These are phyloP conservation scores for Nyctibius grandis DNA, from an alignment of 2,797 vertebrate species.

Conservation along the genomic window DNA sequence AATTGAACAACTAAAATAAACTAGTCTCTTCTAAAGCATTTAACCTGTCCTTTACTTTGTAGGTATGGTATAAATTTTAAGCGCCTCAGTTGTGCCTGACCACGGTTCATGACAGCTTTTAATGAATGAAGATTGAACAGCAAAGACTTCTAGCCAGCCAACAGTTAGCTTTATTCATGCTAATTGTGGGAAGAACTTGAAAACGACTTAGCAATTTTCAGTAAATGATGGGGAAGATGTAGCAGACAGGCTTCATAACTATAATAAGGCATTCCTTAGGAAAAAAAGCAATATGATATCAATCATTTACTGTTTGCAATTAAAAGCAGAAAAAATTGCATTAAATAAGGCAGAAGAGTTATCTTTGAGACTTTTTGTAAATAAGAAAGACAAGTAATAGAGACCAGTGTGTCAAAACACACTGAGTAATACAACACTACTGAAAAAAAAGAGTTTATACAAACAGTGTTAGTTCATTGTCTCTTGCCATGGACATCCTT, in stretches of 20 bases:
- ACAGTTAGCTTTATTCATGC: slow-evolving; percentile 3
- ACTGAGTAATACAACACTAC: neutral
- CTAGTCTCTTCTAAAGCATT: neutral
- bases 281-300: neutral
- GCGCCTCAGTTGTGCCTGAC: neutral
- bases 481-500: neutral
- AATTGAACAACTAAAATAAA: neutral
- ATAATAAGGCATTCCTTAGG: neutral
- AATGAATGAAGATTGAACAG: slow-evolving; percentile 8
- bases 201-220: slow-evolving; percentile 57
- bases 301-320: neutral
- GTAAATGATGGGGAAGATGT: slow-evolving; percentile 37
- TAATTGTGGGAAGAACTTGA: slow-evolving; percentile 15
- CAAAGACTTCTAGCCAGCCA: neutral
- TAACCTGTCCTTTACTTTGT: neutral
- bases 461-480: neutral
- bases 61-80: neutral
- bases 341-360: neutral
- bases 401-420: neutral
- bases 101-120: neutral
- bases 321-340: neutral
- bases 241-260: slow-evolving; percentile 8
- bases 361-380: neutral
- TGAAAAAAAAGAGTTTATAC: neutral
- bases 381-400: neutral